Conservation (phyloP, 2,797 vertebrate species). For the Carcharodon carcharias region DNA sequence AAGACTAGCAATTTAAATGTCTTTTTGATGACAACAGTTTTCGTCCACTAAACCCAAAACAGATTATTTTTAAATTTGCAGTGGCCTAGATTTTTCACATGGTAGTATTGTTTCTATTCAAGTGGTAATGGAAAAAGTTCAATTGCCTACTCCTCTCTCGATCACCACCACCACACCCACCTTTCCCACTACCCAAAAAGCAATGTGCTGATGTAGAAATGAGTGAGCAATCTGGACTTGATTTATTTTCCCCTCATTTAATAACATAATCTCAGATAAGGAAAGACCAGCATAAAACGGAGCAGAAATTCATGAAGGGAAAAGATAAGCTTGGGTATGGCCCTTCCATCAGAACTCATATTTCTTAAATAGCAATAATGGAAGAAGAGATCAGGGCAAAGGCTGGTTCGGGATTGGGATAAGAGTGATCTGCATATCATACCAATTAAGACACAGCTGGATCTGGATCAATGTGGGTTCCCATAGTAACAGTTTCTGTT, state of each 20-base stretch:
- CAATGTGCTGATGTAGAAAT: no score
- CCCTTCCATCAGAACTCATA: background rate
- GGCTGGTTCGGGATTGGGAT: background rate
- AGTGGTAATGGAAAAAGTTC: background rate
- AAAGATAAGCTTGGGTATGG: background rate
- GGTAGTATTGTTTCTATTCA: background rate
- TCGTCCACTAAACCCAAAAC: background rate
- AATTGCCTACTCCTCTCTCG: background rate
- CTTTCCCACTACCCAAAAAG: background rate
- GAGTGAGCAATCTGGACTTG: background rate
- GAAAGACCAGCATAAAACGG: background rate
- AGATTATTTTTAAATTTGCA: background rate
- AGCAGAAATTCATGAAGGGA: background rate
- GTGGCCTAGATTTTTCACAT: background rate
- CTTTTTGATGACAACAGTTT: background rate
- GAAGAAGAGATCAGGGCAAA: background rate
- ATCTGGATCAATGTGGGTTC: background rate
- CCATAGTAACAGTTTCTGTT: background rate
- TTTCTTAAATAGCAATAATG: background rate
- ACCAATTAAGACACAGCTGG: background rate
- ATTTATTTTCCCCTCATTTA: background rate
- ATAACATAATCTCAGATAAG: background rate
- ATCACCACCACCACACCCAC: no score
- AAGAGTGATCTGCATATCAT: background rate
- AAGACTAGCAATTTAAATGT: background rate